Conservation (phyloP, 2,797 vertebrate genomes). For the Podarcis lilfordi region DNA sequence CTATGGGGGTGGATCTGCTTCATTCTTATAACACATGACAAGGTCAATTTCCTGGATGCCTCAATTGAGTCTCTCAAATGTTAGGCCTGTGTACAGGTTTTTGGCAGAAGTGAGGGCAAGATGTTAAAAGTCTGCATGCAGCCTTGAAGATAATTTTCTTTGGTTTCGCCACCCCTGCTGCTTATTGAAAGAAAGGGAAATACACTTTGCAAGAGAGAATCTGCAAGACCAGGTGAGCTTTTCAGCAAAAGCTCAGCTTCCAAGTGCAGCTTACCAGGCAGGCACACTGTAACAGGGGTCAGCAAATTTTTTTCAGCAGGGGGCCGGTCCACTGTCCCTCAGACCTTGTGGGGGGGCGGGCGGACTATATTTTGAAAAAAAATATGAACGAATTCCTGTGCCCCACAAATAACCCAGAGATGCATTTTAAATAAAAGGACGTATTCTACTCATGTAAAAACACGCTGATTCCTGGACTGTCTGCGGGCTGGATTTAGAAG, state of each 20-base stretch:
- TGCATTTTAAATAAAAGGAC: too few species aligned
- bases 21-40: background rate
- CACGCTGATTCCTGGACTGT: too few species aligned
- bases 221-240: background rate
- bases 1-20: background rate
- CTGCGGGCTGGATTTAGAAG: too few species aligned
- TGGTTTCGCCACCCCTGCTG: background rate
- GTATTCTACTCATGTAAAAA: too few species aligned
- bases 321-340: too few species aligned
- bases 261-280: background rate
- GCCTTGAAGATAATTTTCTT: background rate
- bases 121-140: too few species aligned
- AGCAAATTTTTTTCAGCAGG: too few species aligned
- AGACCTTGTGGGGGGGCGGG: too few species aligned
- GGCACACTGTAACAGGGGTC: too few species aligned
- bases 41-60: background rate
- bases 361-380: too few species aligned
- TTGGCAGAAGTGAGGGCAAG: background rate
- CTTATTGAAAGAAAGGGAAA: background rate
- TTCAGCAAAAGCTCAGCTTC: background rate
- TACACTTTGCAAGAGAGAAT: background rate
- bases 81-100: background rate
- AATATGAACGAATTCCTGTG: too few species aligned
- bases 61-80: background rate
- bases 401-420: too few species aligned